Evolutionary conservation across 2,888 invertebrate genomes (phyloP), one percentile per base, ranked within the genome.

Genomic region (Barypeithes pellucidus): DNA sequence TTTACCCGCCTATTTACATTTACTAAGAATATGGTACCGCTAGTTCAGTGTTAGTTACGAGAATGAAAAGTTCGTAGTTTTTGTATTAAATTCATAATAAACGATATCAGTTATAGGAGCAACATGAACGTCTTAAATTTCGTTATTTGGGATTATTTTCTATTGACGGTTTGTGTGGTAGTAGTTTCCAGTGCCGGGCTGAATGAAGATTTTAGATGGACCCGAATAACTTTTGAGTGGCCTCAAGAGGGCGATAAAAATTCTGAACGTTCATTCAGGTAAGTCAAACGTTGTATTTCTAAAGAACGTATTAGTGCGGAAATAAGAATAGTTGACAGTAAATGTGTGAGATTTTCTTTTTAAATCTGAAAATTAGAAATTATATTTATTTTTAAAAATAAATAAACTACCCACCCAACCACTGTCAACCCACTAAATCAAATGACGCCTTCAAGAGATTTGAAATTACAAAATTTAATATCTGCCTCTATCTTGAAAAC

Each of bases 121-220:
- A 52, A 54, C 0, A 54, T 54, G 54, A 1, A 54, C 9, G 4
- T 54, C 8, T 33, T 52, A 24, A 24, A 52, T 22, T n/a, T 8
- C 9, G 8, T 33, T 9, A 16, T 33, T 29, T 33, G 29, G 2
- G 22, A 11, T 22, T 3, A 3, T 1, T n/a, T 63, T 12, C 24
- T 16, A 12, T 24, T 29, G 47, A 8, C 45, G 14, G n/a, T 52
- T 22, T 62, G 57, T 52, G 29, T 73, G n/a, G 52, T 65, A 14
- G 52, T 39, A 5, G 79, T 78, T 11, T 50, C 33, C 8, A 59
- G 78, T 70, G 77, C 75, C 14, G 84, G 84, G 3, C 74, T 85
- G 47, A 81, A 80, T 24, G 85, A 85, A 78, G 84, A 84, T 76
- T 86, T 85, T 74, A 82, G 84, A 0, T 86, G 86, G 86, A 82